A percentile compares a stretch with the other conserved stretches of the same genome.
phyloP scores from a whole-genome alignment of 2,888 invertebrate genomes.

The Caradrina clavipalpis region DNA sequence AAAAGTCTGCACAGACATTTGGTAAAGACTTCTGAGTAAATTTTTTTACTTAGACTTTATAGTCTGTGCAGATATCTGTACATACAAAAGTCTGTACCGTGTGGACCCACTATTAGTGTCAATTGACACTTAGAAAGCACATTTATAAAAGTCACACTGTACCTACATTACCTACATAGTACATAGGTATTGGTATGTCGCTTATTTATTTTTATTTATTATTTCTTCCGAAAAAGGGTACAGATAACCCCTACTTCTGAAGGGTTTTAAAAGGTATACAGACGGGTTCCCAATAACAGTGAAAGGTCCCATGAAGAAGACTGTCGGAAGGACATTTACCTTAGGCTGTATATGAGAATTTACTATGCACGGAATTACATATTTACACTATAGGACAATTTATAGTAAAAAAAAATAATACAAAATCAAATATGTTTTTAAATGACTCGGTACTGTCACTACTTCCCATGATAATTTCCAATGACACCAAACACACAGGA shows the following conservation, averaged over 20 bases:
- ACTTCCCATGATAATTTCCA: not conserved
- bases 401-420: not conserved
- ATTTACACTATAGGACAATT: not conserved
- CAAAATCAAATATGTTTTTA: not conserved
- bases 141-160: too few species aligned
- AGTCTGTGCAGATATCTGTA: too few species aligned
- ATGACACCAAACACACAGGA: conserved; percentile 5
- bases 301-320: conserved; percentile 15
- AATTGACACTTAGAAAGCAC: too few species aligned
- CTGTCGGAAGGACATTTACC: conserved; percentile 9
- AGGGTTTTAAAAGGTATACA: conserved; percentile 26
- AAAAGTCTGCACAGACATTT: too few species aligned
- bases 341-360: not conserved
- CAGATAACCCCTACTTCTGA: conserved; percentile 21
- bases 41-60: too few species aligned
- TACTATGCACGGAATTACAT: not conserved
- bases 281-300: conserved; percentile 16
- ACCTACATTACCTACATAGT: too few species aligned
- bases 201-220: conserved; percentile 25
- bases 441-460: not conserved
- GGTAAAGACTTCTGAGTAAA: too few species aligned
- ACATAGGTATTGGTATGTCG: not conserved
- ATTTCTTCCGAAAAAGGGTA: conserved; percentile 21
- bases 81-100: too few species aligned
- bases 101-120: too few species aligned